These are phyloP conservation scores for Ibidorhyncha struthersii DNA, from an alignment of 2,113 vertebrate genomes.

Conservation along the genomic window DNA sequence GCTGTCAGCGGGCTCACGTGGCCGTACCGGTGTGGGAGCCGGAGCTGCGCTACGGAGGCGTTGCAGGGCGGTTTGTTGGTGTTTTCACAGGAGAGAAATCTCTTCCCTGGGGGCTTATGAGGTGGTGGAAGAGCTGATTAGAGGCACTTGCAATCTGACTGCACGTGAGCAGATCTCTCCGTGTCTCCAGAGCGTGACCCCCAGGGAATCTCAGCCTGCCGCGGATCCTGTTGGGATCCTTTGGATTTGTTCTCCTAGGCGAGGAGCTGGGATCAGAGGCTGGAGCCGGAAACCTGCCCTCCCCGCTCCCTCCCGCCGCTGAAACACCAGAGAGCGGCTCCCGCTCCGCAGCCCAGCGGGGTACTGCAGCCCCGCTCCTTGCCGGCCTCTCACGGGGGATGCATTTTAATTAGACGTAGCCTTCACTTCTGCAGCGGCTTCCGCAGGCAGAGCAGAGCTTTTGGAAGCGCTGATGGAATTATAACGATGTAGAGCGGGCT, in stretches of 20 bases:
- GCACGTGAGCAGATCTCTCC: neutral
- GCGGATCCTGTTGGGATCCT: accelerated
- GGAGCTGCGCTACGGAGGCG: neutral
- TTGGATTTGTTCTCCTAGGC: accelerated
- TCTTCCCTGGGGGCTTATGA: neutral
- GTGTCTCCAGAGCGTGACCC: accelerated
- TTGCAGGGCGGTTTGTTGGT: accelerated
- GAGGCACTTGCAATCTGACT: neutral
- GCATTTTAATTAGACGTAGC: neutral
- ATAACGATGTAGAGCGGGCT: neutral
- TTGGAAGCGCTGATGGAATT: neutral
- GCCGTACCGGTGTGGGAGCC: neutral
- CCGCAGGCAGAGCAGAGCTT: neutral
- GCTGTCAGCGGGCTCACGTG: neutral
- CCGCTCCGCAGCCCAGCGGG: neutral
- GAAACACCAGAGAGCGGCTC: neutral
- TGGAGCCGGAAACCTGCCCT: neutral
- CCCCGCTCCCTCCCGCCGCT: neutral
- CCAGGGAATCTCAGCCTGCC: accelerated
- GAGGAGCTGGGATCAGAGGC: neutral
- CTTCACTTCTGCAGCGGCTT: neutral
- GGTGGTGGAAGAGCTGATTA: neutral
- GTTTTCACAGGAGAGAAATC: neutral
- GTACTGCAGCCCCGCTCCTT: neutral
- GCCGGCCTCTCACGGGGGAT: neutral